phyloP scores from a whole-genome alignment of 2,797 vertebrate species.

The Sebastes diaconus region DNA sequence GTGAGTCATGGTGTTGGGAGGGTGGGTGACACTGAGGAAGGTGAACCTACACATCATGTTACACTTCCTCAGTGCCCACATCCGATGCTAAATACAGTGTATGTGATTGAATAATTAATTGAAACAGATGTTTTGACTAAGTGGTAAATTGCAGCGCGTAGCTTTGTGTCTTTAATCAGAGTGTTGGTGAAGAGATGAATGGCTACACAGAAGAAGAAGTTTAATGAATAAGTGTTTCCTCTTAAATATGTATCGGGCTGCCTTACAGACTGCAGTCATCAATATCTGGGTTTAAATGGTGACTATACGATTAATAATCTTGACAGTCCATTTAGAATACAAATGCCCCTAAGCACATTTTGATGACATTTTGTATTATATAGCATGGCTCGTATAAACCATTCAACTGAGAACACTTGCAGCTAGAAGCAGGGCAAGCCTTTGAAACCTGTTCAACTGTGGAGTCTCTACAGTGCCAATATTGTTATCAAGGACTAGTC shows the following conservation, averaged over 20 bases:
- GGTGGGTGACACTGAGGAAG: background rate
- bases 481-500: background rate
- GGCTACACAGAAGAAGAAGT: background rate
- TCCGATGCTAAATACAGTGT: background rate
- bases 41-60: constrained; percentile 2
- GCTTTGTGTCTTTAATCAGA: constrained; percentile 4
- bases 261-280: background rate
- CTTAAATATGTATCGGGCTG: background rate
- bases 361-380: background rate
- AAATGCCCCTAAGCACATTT: background rate
- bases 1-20: background rate
- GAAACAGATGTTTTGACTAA: constrained; percentile 29
- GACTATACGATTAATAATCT: background rate
- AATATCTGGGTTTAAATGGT: background rate
- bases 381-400: background rate
- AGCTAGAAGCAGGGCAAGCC: background rate
- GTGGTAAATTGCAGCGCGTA: constrained; percentile 10
- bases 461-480: background rate
- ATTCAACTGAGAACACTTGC: background rate
- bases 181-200: constrained; percentile 1
- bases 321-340: background rate
- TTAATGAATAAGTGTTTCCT: background rate
- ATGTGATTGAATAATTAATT: constrained; percentile 28
- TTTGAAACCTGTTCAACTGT: background rate
- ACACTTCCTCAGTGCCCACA: background rate